Percentiles rank a stretch among this genome's conserved stretches.
These are phyloP conservation scores for Heliconius aoede DNA, from an alignment of 2,888 invertebrate genomes.

Conservation along the genomic window DNA sequence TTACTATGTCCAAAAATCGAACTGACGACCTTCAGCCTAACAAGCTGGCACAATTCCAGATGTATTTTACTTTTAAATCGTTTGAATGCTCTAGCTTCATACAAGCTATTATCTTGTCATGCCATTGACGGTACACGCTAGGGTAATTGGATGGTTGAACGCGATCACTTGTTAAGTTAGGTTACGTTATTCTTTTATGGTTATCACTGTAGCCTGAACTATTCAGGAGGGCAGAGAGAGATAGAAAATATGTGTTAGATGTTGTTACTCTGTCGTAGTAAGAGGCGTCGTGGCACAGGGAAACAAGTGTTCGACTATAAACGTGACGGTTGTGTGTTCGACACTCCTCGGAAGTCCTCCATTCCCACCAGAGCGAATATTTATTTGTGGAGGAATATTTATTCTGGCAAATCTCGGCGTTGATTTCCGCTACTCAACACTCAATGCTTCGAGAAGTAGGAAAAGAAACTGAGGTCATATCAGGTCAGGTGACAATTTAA, in stretches of 20 bases:
- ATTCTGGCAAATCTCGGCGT: background rate
- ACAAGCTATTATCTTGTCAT: slow-evolving; percentile 20
- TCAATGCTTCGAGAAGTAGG: background rate
- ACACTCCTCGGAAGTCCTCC: too few relatives aligned
- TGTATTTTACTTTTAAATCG: background rate
- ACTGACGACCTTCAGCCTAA: background rate
- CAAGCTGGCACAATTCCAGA: slow-evolving; percentile 9
- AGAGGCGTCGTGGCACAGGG: too few relatives aligned
- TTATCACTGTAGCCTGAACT: background rate
- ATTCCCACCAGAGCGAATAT: too few relatives aligned
- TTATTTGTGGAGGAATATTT: too few relatives aligned
- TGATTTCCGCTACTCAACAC: background rate
- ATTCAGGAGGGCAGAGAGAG: background rate
- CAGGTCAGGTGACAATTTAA: too few relatives aligned
- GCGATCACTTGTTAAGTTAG: background rate
- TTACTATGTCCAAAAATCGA: background rate
- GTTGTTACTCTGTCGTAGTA: too few relatives aligned
- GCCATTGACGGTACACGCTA: slow-evolving; percentile 10
- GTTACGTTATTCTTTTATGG: background rate
- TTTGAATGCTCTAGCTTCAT: slow-evolving; percentile 13
- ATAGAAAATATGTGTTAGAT: too few relatives aligned
- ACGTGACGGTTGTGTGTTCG: too few relatives aligned
- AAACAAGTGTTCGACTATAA: too few relatives aligned
- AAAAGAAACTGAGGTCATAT: too few relatives aligned
- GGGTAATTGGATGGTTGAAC: slow-evolving; percentile 5